phyloP scores from a whole-genome alignment of 1,140 invertebrate species.

The Pseudoatta argentina region DNA sequence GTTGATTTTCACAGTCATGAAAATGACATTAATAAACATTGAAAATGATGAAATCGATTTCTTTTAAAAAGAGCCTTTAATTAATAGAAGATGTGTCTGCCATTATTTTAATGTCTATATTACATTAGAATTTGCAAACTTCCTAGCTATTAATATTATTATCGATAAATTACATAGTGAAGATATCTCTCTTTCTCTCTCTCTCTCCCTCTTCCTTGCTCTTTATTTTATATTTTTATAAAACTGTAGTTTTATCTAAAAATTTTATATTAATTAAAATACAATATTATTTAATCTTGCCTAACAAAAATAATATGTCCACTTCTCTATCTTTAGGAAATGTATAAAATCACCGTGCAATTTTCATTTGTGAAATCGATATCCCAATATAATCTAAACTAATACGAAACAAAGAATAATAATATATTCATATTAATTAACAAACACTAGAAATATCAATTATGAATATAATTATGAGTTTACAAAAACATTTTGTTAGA shows the following conservation, averaged over 20 bases:
- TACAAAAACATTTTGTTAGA: not conserved
- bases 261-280: not conserved
- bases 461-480: not conserved
- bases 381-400: not conserved
- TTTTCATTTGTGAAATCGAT: not conserved
- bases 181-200: not conserved
- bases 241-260: not conserved
- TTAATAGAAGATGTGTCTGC: not conserved
- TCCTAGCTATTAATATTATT: slow-evolving; percentile 13
- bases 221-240: not conserved
- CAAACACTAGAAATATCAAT: not conserved
- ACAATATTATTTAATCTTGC: not conserved
- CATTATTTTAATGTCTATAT: slow-evolving; percentile 10
- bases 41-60: not conserved
- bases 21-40: not conserved
- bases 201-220: not conserved
- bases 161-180: not conserved
- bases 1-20: not conserved
- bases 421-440: not conserved
- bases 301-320: not conserved
- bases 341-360: not conserved
- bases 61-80: not conserved
- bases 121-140: not conserved
- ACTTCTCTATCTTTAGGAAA: not conserved
- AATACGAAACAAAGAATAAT: not conserved